Percentiles rank a stretch among this genome's conserved stretches.
These are phyloP conservation scores for Ictalurus punctatus DNA, from an alignment of 2,113 vertebrate species.

Conservation along the genomic window DNA sequence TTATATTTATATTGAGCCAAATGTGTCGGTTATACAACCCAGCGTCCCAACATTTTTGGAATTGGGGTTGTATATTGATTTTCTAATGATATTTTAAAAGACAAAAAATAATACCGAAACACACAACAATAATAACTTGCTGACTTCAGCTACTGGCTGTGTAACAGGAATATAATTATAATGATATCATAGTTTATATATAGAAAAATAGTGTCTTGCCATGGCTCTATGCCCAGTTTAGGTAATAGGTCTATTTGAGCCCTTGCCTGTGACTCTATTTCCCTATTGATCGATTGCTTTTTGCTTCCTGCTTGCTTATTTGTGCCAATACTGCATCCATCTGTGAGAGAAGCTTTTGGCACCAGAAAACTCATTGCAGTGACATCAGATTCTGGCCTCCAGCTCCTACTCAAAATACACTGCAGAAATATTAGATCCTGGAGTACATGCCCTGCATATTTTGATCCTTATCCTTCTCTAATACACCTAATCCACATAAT, in stretches of 20 bases:
- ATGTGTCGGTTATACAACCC: background rate
- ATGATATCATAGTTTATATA: conserved; percentile 36
- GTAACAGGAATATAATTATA: conserved; percentile 5
- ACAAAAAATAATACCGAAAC: background rate
- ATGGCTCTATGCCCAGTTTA: conserved; percentile 14
- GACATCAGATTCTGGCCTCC: conserved; percentile 32
- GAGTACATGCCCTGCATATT: background rate
- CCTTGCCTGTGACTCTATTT: conserved; percentile 16
- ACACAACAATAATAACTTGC: background rate
- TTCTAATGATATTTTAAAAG: background rate
- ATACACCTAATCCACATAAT: background rate
- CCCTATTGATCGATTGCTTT: conserved; percentile 35
- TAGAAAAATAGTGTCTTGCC: background rate
- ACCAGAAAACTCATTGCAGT: conserved; percentile 10
- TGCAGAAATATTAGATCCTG: conserved; percentile 10
- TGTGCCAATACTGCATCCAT: conserved; percentile 31
- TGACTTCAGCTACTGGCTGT: background rate
- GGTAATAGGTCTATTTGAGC: conserved; percentile 13
- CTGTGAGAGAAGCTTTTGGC: conserved; percentile 30
- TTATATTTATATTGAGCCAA: background rate
- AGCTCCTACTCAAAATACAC: conserved; percentile 13
- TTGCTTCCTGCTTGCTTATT: conserved; percentile 36
- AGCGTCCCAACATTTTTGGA: too few species aligned
- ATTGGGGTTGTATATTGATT: background rate
- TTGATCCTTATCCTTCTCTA: background rate